Percentiles rank a stretch among this genome's conserved stretches.
Conservation (phyloP, 2,797 vertebrate species). For the Pipistrellus nathusii region DNA sequence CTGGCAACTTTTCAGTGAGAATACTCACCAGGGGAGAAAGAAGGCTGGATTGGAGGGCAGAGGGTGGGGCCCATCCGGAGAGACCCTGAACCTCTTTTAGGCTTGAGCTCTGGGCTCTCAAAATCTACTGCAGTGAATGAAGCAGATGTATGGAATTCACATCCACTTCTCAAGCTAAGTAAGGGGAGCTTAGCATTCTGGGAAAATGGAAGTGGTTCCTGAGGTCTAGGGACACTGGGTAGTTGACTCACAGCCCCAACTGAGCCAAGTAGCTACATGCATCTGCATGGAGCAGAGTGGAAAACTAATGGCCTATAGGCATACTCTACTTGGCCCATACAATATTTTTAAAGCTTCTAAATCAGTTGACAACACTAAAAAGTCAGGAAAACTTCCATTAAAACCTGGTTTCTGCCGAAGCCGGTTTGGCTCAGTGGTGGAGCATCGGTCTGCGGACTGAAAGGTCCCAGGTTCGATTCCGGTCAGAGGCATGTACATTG, state of each 20-base stretch:
- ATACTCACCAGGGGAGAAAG: neutral
- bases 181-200: neutral
- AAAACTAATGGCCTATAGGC: conserved; percentile 28
- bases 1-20: conserved; percentile 31
- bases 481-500: too few relatives aligned
- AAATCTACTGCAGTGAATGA: conserved; percentile 16
- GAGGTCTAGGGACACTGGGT: neutral
- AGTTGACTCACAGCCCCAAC: neutral
- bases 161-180: neutral
- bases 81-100: neutral
- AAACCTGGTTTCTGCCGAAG: too few relatives aligned
- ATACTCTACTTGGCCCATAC: neutral
- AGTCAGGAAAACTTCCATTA: conserved; percentile 38
- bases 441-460: too few relatives aligned
- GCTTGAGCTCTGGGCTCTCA: conserved; percentile 11
- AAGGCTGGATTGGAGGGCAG: neutral
- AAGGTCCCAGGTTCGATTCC: too few relatives aligned
- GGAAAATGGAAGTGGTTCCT: conserved; percentile 17
- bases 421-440: too few relatives aligned
- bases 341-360: neutral
- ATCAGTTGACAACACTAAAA: conserved; percentile 34
- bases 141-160: conserved; percentile 19
- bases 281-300: neutral
- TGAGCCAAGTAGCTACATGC: neutral
- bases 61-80: neutral